Conservation (phyloP, 2,113 vertebrate genomes). For the Salvelinus namaycush region DNA sequence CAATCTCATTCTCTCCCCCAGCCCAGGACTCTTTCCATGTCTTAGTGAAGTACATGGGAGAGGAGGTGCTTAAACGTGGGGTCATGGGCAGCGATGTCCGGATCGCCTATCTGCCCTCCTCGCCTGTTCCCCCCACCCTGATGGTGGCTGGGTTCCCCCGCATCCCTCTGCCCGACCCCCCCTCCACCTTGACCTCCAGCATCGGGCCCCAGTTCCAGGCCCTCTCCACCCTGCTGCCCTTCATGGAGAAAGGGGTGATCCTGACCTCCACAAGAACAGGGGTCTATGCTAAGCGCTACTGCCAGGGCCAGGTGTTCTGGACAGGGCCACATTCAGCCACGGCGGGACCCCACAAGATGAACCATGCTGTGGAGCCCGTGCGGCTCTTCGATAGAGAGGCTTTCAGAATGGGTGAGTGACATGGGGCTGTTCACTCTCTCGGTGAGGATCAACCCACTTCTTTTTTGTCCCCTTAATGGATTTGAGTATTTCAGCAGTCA, state of each 20-base stretch:
- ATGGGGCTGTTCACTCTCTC: too few relatives aligned
- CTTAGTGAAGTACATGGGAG: conserved; percentile 75
- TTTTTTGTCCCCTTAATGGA: not conserved
- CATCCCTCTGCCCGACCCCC: conserved; percentile 63
- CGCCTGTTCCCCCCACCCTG: conserved; percentile 46
- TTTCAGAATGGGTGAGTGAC: conserved; percentile 77
- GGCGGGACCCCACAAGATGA: conserved; percentile 70
- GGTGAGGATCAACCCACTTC: too few relatives aligned
- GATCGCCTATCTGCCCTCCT: conserved; percentile 57
- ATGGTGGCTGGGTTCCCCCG: conserved; percentile 46
- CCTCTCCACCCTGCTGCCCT: conserved; percentile 71
- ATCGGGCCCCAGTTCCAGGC: conserved; percentile 34
- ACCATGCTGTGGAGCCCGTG: conserved; percentile 64
- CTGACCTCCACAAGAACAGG: conserved; percentile 75
- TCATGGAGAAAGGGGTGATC: conserved; percentile 78
- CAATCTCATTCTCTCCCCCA: conserved; percentile 16
- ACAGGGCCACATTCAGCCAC: conserved; percentile 62
- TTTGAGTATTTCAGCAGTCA: not conserved
- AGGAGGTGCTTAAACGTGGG: conserved; percentile 55
- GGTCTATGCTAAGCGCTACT: conserved; percentile 77
- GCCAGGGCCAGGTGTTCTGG: conserved; percentile 82
- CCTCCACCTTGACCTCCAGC: conserved; percentile 51
- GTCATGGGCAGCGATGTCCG: conserved; percentile 67
- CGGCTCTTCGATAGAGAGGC: conserved; percentile 75
- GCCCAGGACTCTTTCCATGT: conserved; percentile 73